Evolutionary conservation across 35 echinoderm and acorn worm genomes (phyloP), one percentile per base, ranked within the genome.

Genomic region (Strongylocentrotus purpuratus): DNA sequence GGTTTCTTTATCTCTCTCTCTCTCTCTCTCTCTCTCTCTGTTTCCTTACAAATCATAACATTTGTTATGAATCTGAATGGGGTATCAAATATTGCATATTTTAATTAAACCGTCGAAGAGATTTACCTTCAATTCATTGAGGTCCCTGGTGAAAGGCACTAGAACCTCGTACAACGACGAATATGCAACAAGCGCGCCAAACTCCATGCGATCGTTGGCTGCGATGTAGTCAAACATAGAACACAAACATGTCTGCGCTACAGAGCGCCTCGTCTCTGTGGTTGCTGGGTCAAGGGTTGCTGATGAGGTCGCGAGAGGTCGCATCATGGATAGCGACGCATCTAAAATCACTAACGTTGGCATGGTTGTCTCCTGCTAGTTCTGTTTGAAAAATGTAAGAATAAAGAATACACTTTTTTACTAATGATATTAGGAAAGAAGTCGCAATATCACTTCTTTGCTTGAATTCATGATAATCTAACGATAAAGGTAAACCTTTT

Each of bases 271-370:
- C 15, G 96, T 95, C 45, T 96, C 95, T n/a, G 95, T 60, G 48
- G 58, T 94, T 13, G 86, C 48, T 46, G 33, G 90, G 86, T 86
- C 96, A 22, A 78, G 20, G 33, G 95, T 45, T 22, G 31, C 55
- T 25, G 52, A 50, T 28, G 92, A 86, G 22, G 92, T 55, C 28
- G 13, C 60, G 0, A 97, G 86, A 14, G 97, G 96, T 47, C 96
- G 47, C 47, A 94, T 97, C 98, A 99, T 99, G 50, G 98, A 99
- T 45, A 99, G 70, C 32, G 98, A 99, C 4, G 96, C 97, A 93
- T 99, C 98, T 48, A 99, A 55, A 9, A 99, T 90, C 5, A 99
- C 89, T 12, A 99, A 92, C 32, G 97, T 99, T 28, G 98, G 98
- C 98, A 99, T 99, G 48, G 33, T 97, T n/a, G 22, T n/a, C 65